A percentile compares a stretch with the other conserved stretches of the same genome.
phyloP scores from a whole-genome alignment of 2,888 invertebrate genomes.

The Tinea pellionella region DNA sequence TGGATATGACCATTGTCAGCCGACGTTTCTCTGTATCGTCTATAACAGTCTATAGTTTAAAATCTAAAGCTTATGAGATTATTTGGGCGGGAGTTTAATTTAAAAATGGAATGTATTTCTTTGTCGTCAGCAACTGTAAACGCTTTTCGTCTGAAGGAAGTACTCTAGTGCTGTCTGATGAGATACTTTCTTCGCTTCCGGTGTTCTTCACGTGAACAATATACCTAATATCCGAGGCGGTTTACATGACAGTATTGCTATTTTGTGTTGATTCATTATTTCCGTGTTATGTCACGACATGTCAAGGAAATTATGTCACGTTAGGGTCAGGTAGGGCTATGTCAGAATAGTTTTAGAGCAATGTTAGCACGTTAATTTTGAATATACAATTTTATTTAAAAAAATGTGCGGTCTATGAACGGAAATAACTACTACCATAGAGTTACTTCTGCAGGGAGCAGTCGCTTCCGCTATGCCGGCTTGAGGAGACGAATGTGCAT shows the following conservation, averaged over 20 bases:
- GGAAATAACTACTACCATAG: no score
- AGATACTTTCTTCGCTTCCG: constrained; percentile 1
- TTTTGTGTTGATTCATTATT: constrained; percentile 13
- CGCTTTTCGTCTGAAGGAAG: not conserved
- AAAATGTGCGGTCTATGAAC: no score
- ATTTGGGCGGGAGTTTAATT: no score
- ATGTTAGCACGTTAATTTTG: not conserved
- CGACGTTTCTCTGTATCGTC: no score
- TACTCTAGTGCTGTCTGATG: not conserved
- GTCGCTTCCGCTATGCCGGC: no score
- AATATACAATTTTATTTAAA: not conserved
- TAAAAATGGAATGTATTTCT: no score
- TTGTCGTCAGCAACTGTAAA: not conserved
- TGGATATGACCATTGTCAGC: no score
- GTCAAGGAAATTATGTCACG: not conserved
- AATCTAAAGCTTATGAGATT: no score
- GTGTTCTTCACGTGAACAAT: not conserved
- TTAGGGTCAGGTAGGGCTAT: not conserved
- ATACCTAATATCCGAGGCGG: constrained; percentile 4
- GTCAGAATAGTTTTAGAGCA: not conserved
- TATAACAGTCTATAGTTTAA: no score
- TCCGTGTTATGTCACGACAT: constrained; percentile 6
- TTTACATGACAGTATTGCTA: constrained; percentile 11
- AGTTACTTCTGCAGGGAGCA: no score
- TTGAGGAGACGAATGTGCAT: no score